Percentiles rank a stretch among this genome's conserved stretches.
These are phyloP conservation scores for Enteromius afrohamiltoni DNA, from an alignment of 2,797 vertebrate genomes.

Conservation along the genomic window DNA sequence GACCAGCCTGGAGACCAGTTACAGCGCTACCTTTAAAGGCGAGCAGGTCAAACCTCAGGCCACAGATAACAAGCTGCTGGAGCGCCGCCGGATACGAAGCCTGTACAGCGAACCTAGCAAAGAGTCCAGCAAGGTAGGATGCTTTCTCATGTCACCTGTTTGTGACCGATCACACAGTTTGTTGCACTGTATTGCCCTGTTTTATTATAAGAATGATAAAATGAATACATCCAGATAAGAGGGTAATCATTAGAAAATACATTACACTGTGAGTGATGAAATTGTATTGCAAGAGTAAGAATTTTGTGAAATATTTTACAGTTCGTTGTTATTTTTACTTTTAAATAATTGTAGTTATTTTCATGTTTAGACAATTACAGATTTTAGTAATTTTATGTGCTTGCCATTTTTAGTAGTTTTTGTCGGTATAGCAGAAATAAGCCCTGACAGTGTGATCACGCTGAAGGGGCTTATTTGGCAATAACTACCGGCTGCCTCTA, in stretches of 20 bases:
- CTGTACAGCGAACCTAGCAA: slow-evolving; percentile 93
- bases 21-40: slow-evolving; percentile 93
- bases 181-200: neutral
- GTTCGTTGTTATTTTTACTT: neutral
- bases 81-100: slow-evolving; percentile 96
- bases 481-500: too few relatives aligned
- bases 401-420: neutral
- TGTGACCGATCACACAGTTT: too few relatives aligned
- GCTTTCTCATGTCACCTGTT: neutral
- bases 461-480: too few relatives aligned
- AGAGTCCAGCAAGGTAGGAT: slow-evolving; percentile 86
- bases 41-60: slow-evolving; percentile 84
- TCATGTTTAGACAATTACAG: neutral
- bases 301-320: neutral
- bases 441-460: too few relatives aligned
- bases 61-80: slow-evolving; percentile 87
- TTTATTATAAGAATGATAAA: neutral
- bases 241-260: neutral
- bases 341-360: neutral
- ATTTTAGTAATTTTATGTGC: neutral
- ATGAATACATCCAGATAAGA: neutral
- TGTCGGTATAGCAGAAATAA: neutral
- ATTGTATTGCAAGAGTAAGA: neutral
- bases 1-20: slow-evolving; percentile 90
- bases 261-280: slow-evolving; percentile 6